phyloP scores from a whole-genome alignment of 2,888 invertebrate species.

The Heliconius ismenius region DNA sequence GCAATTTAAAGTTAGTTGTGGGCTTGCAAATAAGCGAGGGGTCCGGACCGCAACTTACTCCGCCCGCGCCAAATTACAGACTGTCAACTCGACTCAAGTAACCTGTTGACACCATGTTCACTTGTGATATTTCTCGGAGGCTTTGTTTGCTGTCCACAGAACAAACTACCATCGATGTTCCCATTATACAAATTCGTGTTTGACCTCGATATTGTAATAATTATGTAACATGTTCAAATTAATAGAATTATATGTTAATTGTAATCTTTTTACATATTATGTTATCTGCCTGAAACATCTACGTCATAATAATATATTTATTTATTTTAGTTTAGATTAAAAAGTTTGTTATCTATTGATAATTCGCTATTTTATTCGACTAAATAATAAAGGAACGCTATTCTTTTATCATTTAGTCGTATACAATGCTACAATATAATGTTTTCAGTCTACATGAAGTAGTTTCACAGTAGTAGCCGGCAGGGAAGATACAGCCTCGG shows the following conservation, averaged over 20 bases:
- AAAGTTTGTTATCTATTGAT: background rate
- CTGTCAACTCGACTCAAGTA: constrained; percentile 76
- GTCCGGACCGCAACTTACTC: constrained; percentile 66
- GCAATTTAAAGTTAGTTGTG: constrained; percentile 73
- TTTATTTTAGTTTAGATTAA: background rate
- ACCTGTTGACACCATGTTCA: constrained; percentile 76
- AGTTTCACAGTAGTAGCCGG: constrained; percentile 49
- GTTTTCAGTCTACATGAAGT: constrained; percentile 51
- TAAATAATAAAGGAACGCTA: too few relatives aligned
- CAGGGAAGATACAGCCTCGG: constrained; percentile 52
- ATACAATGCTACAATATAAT: constrained; percentile 2
- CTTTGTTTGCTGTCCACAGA: constrained; percentile 57
- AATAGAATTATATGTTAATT: background rate
- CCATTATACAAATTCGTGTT: constrained; percentile 19
- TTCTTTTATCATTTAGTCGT: background rate
- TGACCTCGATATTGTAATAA: background rate
- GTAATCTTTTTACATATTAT: background rate
- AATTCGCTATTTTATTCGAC: background rate
- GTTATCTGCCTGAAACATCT: background rate
- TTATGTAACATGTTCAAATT: background rate
- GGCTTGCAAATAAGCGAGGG: constrained; percentile 71
- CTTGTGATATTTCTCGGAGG: constrained; percentile 58
- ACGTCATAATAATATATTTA: background rate
- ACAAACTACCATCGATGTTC: constrained; percentile 55
- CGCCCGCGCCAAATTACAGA: constrained; percentile 73